These are phyloP conservation scores for Takifugu rubripes DNA, from an alignment of 2,797 vertebrate genomes.

Conservation along the genomic window DNA sequence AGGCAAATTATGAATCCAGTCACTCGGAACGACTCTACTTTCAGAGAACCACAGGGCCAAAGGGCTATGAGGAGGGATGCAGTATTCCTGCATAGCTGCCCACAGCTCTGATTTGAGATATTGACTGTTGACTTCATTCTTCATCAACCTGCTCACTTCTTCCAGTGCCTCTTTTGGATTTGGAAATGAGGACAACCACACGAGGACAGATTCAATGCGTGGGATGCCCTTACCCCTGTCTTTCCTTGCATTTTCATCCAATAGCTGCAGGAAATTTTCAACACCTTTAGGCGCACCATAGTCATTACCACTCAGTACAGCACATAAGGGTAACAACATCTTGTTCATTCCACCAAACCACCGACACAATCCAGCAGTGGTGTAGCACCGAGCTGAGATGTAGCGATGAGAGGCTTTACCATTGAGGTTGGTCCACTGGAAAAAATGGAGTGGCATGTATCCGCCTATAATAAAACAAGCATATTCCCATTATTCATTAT, in stretches of 20 bases:
- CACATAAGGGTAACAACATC: slow-evolving; percentile 85
- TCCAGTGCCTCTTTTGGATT: slow-evolving; percentile 75
- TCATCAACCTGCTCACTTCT: slow-evolving; percentile 72
- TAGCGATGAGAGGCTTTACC: slow-evolving; percentile 64
- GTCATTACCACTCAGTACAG: slow-evolving; percentile 88
- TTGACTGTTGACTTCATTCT: slow-evolving; percentile 35
- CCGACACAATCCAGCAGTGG: slow-evolving; percentile 73
- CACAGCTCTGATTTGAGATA: slow-evolving; percentile 70
- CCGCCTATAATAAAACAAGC: slow-evolving; percentile 70
- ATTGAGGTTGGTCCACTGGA: slow-evolving; percentile 82
- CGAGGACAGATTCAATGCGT: slow-evolving; percentile 79
- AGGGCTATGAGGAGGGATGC: slow-evolving; percentile 68
- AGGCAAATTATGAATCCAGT: slow-evolving; percentile 57
- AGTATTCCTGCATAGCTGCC: slow-evolving; percentile 81
- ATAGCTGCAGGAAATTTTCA: slow-evolving; percentile 72
- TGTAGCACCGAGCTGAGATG: slow-evolving; percentile 82
- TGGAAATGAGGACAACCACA: slow-evolving; percentile 82
- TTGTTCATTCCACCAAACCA: slow-evolving; percentile 77
- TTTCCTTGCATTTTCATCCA: slow-evolving; percentile 30
- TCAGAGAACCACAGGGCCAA: slow-evolving; percentile 80
- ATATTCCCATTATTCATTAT: neutral
- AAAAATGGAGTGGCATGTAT: slow-evolving; percentile 82
- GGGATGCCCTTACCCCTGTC: slow-evolving; percentile 30
- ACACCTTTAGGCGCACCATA: slow-evolving; percentile 68
- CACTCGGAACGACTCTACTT: slow-evolving; percentile 30